Conservation (phyloP, 1,140 invertebrate species). For the Gryon sp. region DNA sequence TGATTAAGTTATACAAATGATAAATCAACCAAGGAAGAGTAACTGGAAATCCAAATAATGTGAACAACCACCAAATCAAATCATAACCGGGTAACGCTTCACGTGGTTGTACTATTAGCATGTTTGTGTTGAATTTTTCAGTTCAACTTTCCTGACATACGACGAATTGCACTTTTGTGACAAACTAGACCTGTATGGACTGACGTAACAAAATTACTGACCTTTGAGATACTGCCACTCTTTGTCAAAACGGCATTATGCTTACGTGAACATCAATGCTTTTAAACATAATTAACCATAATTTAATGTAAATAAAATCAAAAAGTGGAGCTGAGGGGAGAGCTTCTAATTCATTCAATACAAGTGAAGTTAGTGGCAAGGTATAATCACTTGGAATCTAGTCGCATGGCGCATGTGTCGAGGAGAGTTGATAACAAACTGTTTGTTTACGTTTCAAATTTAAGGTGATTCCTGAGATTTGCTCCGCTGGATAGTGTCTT, state of each 20-base stretch:
- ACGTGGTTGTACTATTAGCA: conserved; percentile 34
- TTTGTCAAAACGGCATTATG: neutral
- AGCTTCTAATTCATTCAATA: conserved; percentile 5
- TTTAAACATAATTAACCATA: neutral
- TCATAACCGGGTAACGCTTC: conserved; percentile 49
- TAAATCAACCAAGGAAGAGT: conserved; percentile 75
- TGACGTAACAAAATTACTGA: conserved; percentile 6
- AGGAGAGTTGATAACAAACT: too few species aligned
- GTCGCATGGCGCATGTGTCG: too few species aligned
- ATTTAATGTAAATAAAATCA: conserved; percentile 10
- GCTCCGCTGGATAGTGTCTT: too few species aligned
- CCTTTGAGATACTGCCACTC: conserved; percentile 8
- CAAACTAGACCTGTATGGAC: too few species aligned
- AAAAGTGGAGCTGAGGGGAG: neutral
- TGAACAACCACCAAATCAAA: conserved; percentile 74
- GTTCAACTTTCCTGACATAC: too few species aligned
- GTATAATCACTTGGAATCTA: too few species aligned
- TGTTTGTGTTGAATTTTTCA: neutral
- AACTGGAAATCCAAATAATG: conserved; percentile 74
- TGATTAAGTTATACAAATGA: conserved; percentile 67
- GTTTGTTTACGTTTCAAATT: too few species aligned
- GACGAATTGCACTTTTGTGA: too few species aligned
- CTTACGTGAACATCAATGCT: neutral
- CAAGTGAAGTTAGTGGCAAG: conserved; percentile 16
- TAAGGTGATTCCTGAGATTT: too few species aligned